These are phyloP conservation scores for Sceloporus undulatus DNA, from an alignment of 2,113 vertebrate genomes.

Conservation along the genomic window DNA sequence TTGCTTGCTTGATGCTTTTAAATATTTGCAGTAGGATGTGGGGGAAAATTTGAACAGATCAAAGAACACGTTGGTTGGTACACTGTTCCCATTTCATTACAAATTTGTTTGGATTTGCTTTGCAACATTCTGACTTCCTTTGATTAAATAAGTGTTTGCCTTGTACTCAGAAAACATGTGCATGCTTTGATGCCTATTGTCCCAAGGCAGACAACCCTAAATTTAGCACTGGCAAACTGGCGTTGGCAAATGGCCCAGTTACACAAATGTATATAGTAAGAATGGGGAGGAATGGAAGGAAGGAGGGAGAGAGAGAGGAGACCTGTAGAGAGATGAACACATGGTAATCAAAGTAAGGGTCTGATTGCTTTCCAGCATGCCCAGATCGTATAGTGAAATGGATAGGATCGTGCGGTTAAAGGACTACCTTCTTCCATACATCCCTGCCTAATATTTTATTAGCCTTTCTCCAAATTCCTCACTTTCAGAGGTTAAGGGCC, in stretches of 20 bases:
- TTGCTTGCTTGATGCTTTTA: constrained; percentile 14
- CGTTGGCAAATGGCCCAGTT: constrained; percentile 14
- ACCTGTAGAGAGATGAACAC: background rate
- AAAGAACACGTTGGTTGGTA: constrained; percentile 14
- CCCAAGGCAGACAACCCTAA: constrained; percentile 34
- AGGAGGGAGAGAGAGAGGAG: background rate
- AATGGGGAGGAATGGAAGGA: background rate
- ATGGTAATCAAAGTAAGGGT: background rate
- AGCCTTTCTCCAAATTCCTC: too few relatives aligned
- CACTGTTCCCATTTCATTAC: constrained; percentile 27
- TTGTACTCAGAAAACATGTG: constrained; percentile 21
- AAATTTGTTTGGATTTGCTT: constrained; percentile 19
- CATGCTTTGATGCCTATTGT: constrained; percentile 29
- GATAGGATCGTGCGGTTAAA: background rate
- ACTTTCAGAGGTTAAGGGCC: too few relatives aligned
- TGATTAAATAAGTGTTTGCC: constrained; percentile 39
- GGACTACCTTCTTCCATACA: too few relatives aligned
- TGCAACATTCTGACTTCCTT: constrained; percentile 18
- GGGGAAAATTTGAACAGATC: constrained; percentile 6
- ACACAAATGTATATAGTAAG: background rate
- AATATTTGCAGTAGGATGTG: background rate
- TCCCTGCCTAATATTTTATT: too few relatives aligned
- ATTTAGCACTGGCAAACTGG: constrained; percentile 15
- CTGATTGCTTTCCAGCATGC: background rate
- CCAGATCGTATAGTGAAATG: background rate